Evolutionary conservation across 2,113 vertebrate species (phyloP), one percentile per base, ranked within the genome.

Genomic region (Salvelinus sp.): DNA sequence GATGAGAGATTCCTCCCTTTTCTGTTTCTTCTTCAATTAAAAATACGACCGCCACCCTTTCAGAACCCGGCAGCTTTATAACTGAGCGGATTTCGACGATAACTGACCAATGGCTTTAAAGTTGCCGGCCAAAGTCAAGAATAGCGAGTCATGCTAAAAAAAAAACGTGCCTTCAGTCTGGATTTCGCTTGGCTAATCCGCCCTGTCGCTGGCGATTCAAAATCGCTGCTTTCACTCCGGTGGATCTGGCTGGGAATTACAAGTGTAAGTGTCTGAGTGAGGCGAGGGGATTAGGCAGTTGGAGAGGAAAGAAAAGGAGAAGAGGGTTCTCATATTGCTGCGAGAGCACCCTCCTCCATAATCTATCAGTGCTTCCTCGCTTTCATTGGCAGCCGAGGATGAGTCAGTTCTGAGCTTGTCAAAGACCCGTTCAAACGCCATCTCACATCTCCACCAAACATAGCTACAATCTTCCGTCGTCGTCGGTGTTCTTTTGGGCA

Each of bases 191-290:
- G 27, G 88, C 82, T 91, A 90, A 92, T 93, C 91, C 83, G 74
- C 72, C 69, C 88, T 79, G 89, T 88, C 87, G 80, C 85, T 80
- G 84, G 82, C 54, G 72, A 88, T 88, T 91, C 82, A 87, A 90
- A 33, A 91, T 89, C 85, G 14, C 75, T 80, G 86, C 88, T 90
- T 91, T 90, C 86, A 90, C 85, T 91, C 85, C 33, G 60, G 77
- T 66, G 80, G 90, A 90, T 90, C 78, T 86, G 88, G 78, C 81
- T 79, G 83, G 73, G 91, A 91, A 93, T 93, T 91, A 93, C 90
- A 91, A 90, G 88, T 89, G 86, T 92, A 91, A 92, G 88, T 44
- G 38, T 44, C 38, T 44, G 82, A 90, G 88, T 82, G 86, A 88
- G 83, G 82, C 86, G 84, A 87, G 60, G 76, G 88, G 91, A 93